Conservation (phyloP, 2,113 vertebrate genomes). For the Fulmarus glacialis region DNA sequence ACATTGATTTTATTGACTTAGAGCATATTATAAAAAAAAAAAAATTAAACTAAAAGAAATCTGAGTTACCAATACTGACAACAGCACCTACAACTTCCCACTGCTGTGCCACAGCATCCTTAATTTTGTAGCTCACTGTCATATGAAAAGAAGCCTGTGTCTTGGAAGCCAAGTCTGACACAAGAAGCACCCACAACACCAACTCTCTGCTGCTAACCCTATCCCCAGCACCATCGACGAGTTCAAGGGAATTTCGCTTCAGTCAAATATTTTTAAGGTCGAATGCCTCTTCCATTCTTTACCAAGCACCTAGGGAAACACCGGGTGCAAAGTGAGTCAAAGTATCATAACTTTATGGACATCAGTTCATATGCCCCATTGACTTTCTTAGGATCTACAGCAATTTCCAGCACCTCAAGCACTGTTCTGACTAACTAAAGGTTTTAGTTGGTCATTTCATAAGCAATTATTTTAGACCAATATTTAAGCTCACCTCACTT, state of each 20-base stretch:
- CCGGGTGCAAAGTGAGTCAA: not conserved
- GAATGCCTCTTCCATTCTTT: not conserved
- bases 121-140: not conserved
- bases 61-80: not conserved
- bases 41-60: not conserved
- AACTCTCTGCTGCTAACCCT: not conserved
- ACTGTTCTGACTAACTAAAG: not conserved
- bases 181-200: not conserved
- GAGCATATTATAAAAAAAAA: not conserved
- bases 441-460: not conserved
- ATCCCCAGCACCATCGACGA: accelerated
- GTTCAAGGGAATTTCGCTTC: not conserved
- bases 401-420: not conserved
- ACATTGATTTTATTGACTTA: not conserved
- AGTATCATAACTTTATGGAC: not conserved
- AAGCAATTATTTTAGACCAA: not conserved
- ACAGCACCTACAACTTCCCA: not conserved
- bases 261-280: not conserved
- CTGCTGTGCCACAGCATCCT: not conserved
- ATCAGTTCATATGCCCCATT: not conserved
- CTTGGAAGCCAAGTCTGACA: not conserved
- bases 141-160: not conserved
- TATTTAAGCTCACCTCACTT: not conserved
- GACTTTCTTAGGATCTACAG: not conserved
- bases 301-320: not conserved